Percentiles rank a stretch among this genome's conserved stretches.
phyloP scores from a whole-genome alignment of 2,113 vertebrate genomes.

The Takifugu bimaculatus region DNA sequence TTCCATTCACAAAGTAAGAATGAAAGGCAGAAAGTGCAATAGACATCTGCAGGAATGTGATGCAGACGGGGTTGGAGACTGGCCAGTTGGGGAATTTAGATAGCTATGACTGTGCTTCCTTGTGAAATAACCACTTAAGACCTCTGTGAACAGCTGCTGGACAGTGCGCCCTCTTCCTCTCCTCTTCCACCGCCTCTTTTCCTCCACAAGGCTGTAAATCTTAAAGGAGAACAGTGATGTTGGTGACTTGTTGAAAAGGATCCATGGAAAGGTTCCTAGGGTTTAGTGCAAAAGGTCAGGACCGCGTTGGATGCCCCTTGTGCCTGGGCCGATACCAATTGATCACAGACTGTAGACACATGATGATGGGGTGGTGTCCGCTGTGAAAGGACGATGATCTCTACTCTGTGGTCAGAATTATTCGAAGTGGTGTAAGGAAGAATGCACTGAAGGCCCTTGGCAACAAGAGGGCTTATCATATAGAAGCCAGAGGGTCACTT shows the following conservation, averaged over 20 bases:
- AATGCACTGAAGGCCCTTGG: constrained; percentile 32
- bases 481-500: constrained; percentile 58
- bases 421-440: constrained; percentile 39
- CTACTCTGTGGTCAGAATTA: constrained; percentile 34
- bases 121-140: constrained; percentile 79
- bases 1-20: constrained; percentile 29
- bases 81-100: constrained; percentile 71
- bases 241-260: constrained; percentile 74
- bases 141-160: constrained; percentile 77
- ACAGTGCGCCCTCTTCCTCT: constrained; percentile 58
- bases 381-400: constrained; percentile 15
- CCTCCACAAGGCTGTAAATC: constrained; percentile 73
- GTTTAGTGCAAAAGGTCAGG: constrained; percentile 73
- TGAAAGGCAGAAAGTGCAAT: constrained; percentile 32
- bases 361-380: constrained; percentile 28
- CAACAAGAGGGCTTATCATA: constrained; percentile 51
- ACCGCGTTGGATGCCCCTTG: constrained; percentile 49
- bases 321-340: constrained; percentile 46
- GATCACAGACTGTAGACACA: constrained; percentile 60
- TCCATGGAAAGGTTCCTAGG: constrained; percentile 58
- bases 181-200: constrained; percentile 21
- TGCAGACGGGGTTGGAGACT: constrained; percentile 52
- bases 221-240: constrained; percentile 65
- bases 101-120: constrained; percentile 68
- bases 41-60: constrained; percentile 54